Evolutionary conservation across 1,140 invertebrate species (phyloP), one percentile per base, ranked within the genome.

Genomic region (Piezodorus guildinii): DNA sequence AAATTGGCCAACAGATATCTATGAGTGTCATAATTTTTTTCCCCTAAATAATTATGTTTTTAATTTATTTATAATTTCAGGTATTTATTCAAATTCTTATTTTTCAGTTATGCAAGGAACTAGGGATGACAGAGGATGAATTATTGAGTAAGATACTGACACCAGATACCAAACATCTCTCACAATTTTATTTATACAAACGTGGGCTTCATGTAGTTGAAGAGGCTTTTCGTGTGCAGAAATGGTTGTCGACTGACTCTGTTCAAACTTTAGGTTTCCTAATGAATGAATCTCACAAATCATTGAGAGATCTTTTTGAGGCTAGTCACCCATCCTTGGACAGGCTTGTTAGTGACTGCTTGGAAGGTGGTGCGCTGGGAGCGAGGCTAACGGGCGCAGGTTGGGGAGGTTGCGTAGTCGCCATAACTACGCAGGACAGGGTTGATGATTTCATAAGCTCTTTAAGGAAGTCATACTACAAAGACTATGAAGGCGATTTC

Each of bases 371-470:
- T 43, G 83, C 87, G 8, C 77, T 90, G 21, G 91, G 94, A 39
- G 87, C 91, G 10, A 81, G 96, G 66, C 77, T 99, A 39, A 99
- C 96, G 8, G 96, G 96, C 60, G 92, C 92, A 17, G 92, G 92
- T 21, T 98, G 96, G 96, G 96, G 96, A 21, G 96, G 96, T 2
- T 98, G 94, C 75, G 83, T 89, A 64, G 92, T 98, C 16, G 91
- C 93, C 21, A 77, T 98, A 67, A 83, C 87, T 63, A 80, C 84
- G 0, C 77, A 81, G 56, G 79, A 84, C 27, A 78, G 82, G 54
- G 81, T 87, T 1, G 74, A 81, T 3, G 71, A 80, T 54, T 94
- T 92, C 72, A 80, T 95, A 2, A 74, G 82, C 14, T 77, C 75
- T 56, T 73, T 96, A 23, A 84, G 83, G 72, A 77, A 85, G 65